phyloP scores from a whole-genome alignment of 2,113 vertebrate genomes.

The Daboia siamensis region DNA sequence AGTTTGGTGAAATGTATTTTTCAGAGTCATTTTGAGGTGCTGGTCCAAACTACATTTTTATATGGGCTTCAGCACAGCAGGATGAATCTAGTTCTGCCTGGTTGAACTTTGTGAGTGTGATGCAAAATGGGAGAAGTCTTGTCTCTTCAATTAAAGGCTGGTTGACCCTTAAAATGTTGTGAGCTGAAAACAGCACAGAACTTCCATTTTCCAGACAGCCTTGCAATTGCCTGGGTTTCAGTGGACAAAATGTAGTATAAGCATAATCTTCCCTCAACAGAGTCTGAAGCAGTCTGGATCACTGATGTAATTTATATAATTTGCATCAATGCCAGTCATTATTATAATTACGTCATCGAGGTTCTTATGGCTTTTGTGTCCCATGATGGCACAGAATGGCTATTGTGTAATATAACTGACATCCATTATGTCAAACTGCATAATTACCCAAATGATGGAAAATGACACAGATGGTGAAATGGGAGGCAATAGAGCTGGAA shows the following conservation, averaged over 20 bases:
- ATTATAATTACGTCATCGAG: background rate
- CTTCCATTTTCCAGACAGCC: background rate
- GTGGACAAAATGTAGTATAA: background rate
- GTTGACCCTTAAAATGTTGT: background rate
- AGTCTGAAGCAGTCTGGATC: background rate
- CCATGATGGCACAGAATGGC: background rate
- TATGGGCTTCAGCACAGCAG: conserved; percentile 1
- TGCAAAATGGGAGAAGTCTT: background rate
- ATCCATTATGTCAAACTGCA: background rate
- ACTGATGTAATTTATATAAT: background rate
- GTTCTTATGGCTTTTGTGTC: background rate
- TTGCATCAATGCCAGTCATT: background rate
- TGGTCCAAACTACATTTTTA: conserved; percentile 1
- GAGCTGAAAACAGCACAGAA: background rate
- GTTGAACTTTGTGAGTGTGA: conserved; percentile 14
- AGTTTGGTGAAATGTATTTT: background rate
- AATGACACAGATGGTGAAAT: background rate
- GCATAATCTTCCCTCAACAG: background rate
- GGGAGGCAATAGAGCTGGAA: background rate
- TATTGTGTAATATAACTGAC: background rate
- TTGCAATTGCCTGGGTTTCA: background rate
- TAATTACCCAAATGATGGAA: background rate
- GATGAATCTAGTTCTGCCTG: background rate
- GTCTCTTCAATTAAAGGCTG: background rate
- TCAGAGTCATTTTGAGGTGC: conserved; percentile 36